These are phyloP conservation scores for Anser cygnoides DNA, from an alignment of 2,113 vertebrate species.

Conservation along the genomic window DNA sequence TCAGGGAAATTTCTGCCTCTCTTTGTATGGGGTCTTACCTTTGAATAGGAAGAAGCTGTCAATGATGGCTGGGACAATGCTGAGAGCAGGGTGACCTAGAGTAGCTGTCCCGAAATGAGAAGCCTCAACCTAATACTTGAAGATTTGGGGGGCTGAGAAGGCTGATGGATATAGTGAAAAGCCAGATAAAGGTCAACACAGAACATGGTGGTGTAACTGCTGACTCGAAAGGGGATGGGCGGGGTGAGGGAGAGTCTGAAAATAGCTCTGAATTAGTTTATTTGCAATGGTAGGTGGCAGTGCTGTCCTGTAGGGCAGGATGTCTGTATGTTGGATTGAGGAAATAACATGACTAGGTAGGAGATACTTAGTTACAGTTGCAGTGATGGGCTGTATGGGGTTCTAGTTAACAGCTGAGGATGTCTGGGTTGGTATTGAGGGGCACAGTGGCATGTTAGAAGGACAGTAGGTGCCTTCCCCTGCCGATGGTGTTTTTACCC, in stretches of 20 bases:
- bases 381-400: not conserved
- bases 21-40: not conserved
- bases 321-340: not conserved
- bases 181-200: fast-evolving
- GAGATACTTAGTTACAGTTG: not conserved
- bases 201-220: not conserved
- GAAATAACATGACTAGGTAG: not conserved
- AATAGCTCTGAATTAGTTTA: not conserved
- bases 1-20: not conserved
- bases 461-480: not conserved
- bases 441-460: not conserved
- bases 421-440: not conserved
- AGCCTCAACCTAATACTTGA: not conserved
- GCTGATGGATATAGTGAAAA: not conserved
- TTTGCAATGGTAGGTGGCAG: not conserved
- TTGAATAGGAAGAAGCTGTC: not conserved
- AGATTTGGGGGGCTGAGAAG: fast-evolving
- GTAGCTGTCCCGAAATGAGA: not conserved
- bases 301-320: not conserved
- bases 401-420: not conserved
- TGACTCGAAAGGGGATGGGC: not conserved
- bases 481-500: not conserved
- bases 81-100: not conserved
- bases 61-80: not conserved
- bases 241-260: not conserved